Evolutionary conservation across 2,888 invertebrate species (phyloP).

Genomic region (Melanchra persicariae): DNA sequence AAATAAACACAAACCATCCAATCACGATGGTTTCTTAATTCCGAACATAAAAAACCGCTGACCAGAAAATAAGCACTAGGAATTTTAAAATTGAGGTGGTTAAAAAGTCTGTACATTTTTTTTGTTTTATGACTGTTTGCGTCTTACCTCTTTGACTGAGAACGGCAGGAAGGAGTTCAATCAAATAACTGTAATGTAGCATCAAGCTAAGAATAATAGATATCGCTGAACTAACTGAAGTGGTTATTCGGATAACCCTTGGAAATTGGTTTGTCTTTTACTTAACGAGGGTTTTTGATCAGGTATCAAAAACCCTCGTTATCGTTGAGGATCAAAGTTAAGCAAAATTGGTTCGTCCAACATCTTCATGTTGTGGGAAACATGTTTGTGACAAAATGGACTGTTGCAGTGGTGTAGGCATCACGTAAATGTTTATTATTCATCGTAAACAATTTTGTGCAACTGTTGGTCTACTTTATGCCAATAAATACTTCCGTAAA

Average conservation of each 20-base stretch:
- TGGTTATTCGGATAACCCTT: not conserved
- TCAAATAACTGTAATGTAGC: not conserved
- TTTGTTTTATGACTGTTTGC: slow-evolving; percentile 13
- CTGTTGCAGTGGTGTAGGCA: not conserved
- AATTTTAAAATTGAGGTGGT: not conserved
- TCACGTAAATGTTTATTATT: slow-evolving; percentile 1
- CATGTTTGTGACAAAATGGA: not conserved
- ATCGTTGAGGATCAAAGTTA: not conserved
- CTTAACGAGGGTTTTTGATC: too few relatives aligned
- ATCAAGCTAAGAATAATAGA: slow-evolving; percentile 3
- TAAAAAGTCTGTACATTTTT: slow-evolving; percentile 8
- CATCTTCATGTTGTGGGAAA: not conserved
- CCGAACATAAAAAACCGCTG: not conserved
- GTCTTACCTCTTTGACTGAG: slow-evolving; percentile 15
- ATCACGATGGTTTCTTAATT: not conserved
- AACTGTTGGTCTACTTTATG: not conserved
- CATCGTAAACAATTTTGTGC: not conserved
- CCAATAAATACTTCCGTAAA: not conserved
- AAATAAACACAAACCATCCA: not conserved
- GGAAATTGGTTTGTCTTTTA: not conserved
- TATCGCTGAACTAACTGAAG: not conserved
- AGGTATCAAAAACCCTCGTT: too few relatives aligned
- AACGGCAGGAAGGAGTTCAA: slow-evolving; percentile 14
- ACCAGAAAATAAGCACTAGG: not conserved
- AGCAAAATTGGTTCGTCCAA: not conserved